phyloP scores from a whole-genome alignment of 2,888 invertebrate species.

The Drosophila quasianomalipes region DNA sequence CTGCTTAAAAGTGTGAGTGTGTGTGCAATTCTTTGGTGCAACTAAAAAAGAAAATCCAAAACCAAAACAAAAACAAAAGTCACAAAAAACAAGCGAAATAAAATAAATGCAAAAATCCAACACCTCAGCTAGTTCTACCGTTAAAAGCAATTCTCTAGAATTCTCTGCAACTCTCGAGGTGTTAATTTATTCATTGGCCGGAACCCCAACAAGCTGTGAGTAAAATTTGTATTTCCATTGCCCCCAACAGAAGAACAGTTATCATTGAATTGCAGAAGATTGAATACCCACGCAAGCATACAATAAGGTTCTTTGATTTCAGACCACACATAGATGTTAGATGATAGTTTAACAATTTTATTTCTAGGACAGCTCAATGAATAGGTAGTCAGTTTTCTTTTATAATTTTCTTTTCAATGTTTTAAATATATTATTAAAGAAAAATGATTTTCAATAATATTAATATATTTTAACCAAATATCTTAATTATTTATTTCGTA shows the following conservation, averaged over 20 bases:
- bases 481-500: not conserved
- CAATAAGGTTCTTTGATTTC: not conserved
- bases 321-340: not conserved
- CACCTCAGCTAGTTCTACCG: conserved; percentile 31
- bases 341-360: not conserved
- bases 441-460: not conserved
- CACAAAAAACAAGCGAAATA: conserved; percentile 11
- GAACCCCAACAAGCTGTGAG: conserved; percentile 60
- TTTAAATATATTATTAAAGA: no score
- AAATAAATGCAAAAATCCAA: conserved; percentile 30
- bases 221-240: conserved; percentile 48
- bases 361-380: not conserved
- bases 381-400: not conserved
- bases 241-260: conserved; percentile 10
- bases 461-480: not conserved
- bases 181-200: conserved; percentile 73
- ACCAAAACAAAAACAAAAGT: conserved; percentile 19
- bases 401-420: not conserved
- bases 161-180: conserved; percentile 44
- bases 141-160: conserved; percentile 41
- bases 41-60: conserved; percentile 1
- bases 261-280: not conserved
- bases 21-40: conserved; percentile 10
- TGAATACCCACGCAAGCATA: not conserved
- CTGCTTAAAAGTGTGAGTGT: conserved; percentile 7